A percentile compares a stretch with the other conserved stretches of the same genome.
Evolutionary conservation across 2,113 vertebrate species (phyloP).

Genomic region (Salminus brasiliensis): DNA sequence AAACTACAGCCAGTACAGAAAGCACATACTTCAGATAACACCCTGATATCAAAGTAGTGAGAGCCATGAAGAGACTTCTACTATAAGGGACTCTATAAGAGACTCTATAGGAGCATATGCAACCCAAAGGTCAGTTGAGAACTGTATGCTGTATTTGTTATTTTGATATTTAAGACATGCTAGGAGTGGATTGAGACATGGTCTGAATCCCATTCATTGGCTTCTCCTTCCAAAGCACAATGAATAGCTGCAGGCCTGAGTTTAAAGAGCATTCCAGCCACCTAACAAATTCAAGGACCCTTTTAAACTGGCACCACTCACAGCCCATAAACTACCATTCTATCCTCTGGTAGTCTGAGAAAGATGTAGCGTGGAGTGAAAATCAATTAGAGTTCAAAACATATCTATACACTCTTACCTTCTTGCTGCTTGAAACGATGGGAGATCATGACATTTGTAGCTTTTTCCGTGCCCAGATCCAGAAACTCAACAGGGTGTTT

Average conservation of each 20-base stretch:
- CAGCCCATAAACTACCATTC: neutral
- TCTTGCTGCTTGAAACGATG: conserved; percentile 94
- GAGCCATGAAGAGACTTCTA: neutral
- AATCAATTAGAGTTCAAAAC: neutral
- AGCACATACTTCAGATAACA: neutral
- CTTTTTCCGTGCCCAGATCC: conserved; percentile 85
- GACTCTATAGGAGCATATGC: neutral
- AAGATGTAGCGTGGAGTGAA: neutral
- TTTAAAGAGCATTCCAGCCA: neutral
- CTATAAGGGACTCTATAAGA: neutral
- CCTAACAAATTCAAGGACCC: neutral
- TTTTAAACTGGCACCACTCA: conserved; percentile 1
- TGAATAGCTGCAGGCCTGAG: neutral
- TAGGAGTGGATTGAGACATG: conserved; percentile 1
- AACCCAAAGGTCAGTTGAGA: neutral
- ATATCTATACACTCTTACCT: conserved; percentile 72
- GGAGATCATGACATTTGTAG: conserved; percentile 89
- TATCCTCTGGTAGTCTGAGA: neutral
- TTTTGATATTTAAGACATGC: neutral
- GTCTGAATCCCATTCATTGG: neutral
- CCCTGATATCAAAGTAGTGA: neutral
- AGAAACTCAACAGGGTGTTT: conserved; percentile 83
- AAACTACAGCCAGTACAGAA: too few species aligned
- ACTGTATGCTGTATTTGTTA: neutral
- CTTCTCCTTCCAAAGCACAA: neutral